Evolutionary conservation across 2,888 invertebrate species (phyloP).

Genomic region (Meiosimyza platycephala): DNA sequence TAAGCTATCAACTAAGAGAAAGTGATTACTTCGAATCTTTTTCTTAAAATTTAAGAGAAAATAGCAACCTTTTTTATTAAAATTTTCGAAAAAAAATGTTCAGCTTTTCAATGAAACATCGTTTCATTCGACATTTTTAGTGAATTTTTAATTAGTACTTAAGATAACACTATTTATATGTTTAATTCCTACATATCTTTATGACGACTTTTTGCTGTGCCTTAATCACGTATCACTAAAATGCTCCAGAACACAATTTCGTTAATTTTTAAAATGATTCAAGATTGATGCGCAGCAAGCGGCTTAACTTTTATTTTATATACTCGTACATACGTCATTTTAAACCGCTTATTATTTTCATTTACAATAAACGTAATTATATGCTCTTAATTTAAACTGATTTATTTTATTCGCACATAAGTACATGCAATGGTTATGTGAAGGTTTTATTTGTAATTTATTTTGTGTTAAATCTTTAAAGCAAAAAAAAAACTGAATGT

Average conservation of each 20-base stretch:
- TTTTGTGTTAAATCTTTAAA: background rate
- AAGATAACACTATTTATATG: background rate
- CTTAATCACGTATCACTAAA: conserved; percentile 60
- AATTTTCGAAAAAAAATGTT: too few species aligned
- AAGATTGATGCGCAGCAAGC: conserved; percentile 61
- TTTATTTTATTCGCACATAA: too few species aligned
- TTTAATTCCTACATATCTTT: conserved; percentile 46
- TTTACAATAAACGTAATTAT: conserved; percentile 17
- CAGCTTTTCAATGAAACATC: too few species aligned
- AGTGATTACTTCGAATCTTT: too few species aligned
- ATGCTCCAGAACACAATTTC: conserved; percentile 2
- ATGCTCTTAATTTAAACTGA: conserved; percentile 10
- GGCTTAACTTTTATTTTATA: conserved; percentile 3
- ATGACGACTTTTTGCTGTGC: conserved; percentile 55
- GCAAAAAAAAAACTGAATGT: background rate
- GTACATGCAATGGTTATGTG: too few species aligned
- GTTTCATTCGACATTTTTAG: conserved; percentile 41
- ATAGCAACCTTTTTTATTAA: too few species aligned
- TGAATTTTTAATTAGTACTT: conserved; percentile 40
- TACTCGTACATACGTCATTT: background rate
- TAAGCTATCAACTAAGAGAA: too few species aligned
- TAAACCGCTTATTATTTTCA: background rate
- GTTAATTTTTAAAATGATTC: conserved; percentile 46
- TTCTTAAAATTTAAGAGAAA: too few species aligned
- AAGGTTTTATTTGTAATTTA: conserved; percentile 2